Evolutionary conservation across 2,888 invertebrate genomes (phyloP), one percentile per base, ranked within the genome.

Genomic region (Tenodera sinensis): DNA sequence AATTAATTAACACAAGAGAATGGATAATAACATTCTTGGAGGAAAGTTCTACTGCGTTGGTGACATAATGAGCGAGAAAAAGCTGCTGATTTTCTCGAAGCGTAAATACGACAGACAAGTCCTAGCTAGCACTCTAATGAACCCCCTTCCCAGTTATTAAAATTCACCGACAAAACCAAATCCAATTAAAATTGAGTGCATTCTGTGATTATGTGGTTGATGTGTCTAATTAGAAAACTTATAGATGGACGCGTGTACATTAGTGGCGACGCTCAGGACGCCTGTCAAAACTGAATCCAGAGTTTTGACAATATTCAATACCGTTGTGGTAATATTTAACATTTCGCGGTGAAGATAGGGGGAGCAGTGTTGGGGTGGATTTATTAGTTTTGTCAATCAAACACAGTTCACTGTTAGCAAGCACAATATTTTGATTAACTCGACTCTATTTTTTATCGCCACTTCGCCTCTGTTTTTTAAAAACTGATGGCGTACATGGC

Each of bases 171-270:
- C 88, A 83, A 93, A 94, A 93, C 93, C 93, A 92, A 93, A 93
- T 93, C 93, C 93, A 94, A 94, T 94, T 93, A 94, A 94, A 93
- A 93, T 93, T 93, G 93, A 93, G 94, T 94, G 94, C 93, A 93
- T 94, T 94, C 89, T 88, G 89, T 90, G 89, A 89, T 90, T 89
- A 90, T 84, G 82, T 87, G 89, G 54, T 71, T 87, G 82, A 89
- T 83, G 83, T 81, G 87, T 83, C 89, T 89, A 89, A 89, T 89
- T 87, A 89, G 54, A 89, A 89, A 89, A 89, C 89, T 89, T 89
- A 89, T 87, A 86, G 54, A 71, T 25, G 25, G 54, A 71, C 54
- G 54, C 54, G 25, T 71, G 54, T 71, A 71, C 54, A 71, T 71
- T 71, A 71, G 54, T 20, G 20, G 54, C 54, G 54, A 15, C 20